Evolutionary conservation across 2,113 vertebrate genomes (phyloP).

Genomic region (Pygathrix nemaeus): DNA sequence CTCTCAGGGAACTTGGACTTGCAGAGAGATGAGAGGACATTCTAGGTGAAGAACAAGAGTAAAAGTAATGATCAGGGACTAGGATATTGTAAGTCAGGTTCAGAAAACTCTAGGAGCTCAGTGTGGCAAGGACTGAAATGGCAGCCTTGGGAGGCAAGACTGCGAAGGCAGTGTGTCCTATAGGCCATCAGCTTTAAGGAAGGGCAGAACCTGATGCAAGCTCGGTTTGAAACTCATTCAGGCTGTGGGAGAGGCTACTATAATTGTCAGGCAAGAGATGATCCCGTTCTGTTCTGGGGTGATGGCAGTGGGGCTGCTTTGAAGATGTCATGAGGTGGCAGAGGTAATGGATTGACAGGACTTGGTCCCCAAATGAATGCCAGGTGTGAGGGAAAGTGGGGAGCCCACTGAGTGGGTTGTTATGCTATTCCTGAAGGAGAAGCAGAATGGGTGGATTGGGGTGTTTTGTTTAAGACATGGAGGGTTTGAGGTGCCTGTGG

Average conservation of each 20-base stretch:
- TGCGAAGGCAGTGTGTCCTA: background rate
- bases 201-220: background rate
- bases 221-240: background rate
- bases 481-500: background rate
- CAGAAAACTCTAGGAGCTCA: background rate
- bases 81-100: background rate
- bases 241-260: background rate
- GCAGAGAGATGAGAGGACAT: background rate
- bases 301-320: no score
- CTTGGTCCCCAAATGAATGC: background rate
- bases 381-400: background rate
- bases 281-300: background rate
- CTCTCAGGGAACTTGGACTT: background rate
- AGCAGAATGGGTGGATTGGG: background rate
- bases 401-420: background rate
- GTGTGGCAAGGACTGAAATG: background rate
- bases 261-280: background rate
- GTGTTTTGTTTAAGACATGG: background rate
- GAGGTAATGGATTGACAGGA: background rate
- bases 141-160: background rate
- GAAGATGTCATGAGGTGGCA: background rate
- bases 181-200: background rate
- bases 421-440: no score
- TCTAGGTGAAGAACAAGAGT: background rate
- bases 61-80: background rate